phyloP scores from a whole-genome alignment of 1,140 invertebrate genomes.

The Paraescarpia echinospica region DNA sequence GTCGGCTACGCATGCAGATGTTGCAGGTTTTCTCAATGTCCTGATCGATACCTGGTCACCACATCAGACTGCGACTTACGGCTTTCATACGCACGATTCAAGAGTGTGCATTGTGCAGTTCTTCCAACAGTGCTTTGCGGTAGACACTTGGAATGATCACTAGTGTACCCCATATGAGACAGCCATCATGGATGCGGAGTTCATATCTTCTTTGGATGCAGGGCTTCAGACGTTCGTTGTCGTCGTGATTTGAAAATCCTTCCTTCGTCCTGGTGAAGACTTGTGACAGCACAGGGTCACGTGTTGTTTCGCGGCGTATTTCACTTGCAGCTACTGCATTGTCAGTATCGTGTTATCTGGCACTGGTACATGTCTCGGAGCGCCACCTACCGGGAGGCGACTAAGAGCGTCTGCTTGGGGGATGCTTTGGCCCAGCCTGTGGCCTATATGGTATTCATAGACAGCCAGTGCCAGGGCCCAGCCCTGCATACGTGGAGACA shows the following conservation, averaged over 20 bases:
- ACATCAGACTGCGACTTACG: slow-evolving; percentile 10
- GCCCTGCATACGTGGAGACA: not conserved
- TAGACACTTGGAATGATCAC: slow-evolving; percentile 14
- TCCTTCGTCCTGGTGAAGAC: not conserved
- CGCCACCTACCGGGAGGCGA: slow-evolving; percentile 7
- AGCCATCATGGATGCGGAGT: not conserved
- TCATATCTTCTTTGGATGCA: not conserved
- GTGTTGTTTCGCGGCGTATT: not conserved
- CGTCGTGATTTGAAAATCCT: slow-evolving; percentile 4
- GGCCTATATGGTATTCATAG: slow-evolving; percentile 10
- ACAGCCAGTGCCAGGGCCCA: slow-evolving; percentile 22
- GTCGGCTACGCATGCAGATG: slow-evolving; percentile 38
- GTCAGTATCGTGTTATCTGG: not conserved
- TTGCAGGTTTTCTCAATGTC: slow-evolving; percentile 19
- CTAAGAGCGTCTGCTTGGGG: slow-evolving; percentile 15
- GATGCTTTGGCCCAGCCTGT: slow-evolving; percentile 13
- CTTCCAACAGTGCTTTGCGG: not conserved
- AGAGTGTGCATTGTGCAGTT: slow-evolving; percentile 15
- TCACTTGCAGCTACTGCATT: slow-evolving; percentile 14
- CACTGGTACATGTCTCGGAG: slow-evolving; percentile 11
- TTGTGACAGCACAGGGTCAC: slow-evolving; percentile 11
- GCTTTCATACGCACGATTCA: slow-evolving; percentile 19
- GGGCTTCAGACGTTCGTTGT: slow-evolving; percentile 9
- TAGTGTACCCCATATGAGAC: slow-evolving; percentile 8
- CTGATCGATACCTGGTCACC: slow-evolving; percentile 15